phyloP scores from a whole-genome alignment of 2,113 vertebrate genomes.

The Eidolon helvum region DNA sequence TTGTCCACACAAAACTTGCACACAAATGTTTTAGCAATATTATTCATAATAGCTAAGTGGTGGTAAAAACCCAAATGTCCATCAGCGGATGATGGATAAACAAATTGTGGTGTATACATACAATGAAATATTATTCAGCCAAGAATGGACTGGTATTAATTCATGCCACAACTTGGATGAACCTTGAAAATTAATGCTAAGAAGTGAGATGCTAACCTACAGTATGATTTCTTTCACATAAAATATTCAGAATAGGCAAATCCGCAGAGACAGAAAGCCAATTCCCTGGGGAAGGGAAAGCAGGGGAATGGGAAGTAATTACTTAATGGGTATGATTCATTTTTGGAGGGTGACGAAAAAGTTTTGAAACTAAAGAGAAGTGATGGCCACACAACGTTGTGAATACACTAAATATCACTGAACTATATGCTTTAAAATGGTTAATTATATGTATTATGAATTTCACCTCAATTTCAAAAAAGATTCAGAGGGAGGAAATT shows the following conservation, averaged over 20 bases:
- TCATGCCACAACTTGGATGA: neutral
- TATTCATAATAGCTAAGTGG: neutral
- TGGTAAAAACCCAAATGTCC: neutral
- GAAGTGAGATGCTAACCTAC: neutral
- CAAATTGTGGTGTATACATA: too few relatives aligned
- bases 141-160: neutral
- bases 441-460: neutral
- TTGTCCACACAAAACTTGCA: neutral
- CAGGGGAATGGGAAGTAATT: neutral
- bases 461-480: neutral
- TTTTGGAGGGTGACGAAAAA: neutral
- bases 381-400: neutral
- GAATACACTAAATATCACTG: neutral
- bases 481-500: neutral
- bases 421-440: neutral
- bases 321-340: neutral
- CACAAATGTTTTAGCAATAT: neutral
- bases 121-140: neutral
- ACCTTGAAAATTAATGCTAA: neutral
- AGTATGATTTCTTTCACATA: neutral
- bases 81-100: neutral
- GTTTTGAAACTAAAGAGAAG: neutral
- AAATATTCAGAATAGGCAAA: neutral
- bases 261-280: neutral
- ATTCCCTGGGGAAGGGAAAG: neutral